Evolutionary conservation across 1,140 invertebrate genomes (phyloP).

Genomic region (Rhynchophorus ferrugineus): DNA sequence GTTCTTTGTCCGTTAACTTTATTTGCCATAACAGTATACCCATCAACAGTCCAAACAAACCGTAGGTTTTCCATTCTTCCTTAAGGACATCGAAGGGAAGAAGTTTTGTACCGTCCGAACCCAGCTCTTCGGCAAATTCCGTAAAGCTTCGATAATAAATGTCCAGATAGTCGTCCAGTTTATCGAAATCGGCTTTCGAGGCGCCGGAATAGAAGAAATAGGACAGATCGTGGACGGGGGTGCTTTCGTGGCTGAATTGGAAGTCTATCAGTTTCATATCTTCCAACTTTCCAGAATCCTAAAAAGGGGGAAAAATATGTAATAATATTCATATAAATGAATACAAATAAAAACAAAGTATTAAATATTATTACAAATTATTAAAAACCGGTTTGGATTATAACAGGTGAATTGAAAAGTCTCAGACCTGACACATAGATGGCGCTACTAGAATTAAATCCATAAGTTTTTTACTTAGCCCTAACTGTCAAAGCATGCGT

Average conservation of each 20-base stretch:
- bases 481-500: too few relatives aligned
- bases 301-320: too few relatives aligned
- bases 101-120: slow-evolving; percentile 40
- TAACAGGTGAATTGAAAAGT: too few relatives aligned
- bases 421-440: too few relatives aligned
- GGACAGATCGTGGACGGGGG: slow-evolving; percentile 49
- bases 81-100: slow-evolving; percentile 41
- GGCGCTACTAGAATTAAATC: too few relatives aligned
- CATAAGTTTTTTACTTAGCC: too few relatives aligned
- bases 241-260: slow-evolving; percentile 47
- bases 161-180: slow-evolving; percentile 43
- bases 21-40: not conserved
- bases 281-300: slow-evolving; percentile 3
- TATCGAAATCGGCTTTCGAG: slow-evolving; percentile 40
- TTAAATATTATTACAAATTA: too few relatives aligned
- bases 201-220: slow-evolving; percentile 51
- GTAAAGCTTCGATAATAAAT: slow-evolving; percentile 47
- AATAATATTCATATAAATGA: too few relatives aligned
- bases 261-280: slow-evolving; percentile 42
- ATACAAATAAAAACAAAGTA: too few relatives aligned
- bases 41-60: slow-evolving; percentile 31
- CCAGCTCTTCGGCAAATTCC: slow-evolving; percentile 36
- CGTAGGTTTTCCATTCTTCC: slow-evolving; percentile 36
- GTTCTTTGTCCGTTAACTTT: not conserved
- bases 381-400: too few relatives aligned